Base-by-base conservation (phyloP, 1,140 invertebrate genomes). In the Helicoverpa zea region DNA sequence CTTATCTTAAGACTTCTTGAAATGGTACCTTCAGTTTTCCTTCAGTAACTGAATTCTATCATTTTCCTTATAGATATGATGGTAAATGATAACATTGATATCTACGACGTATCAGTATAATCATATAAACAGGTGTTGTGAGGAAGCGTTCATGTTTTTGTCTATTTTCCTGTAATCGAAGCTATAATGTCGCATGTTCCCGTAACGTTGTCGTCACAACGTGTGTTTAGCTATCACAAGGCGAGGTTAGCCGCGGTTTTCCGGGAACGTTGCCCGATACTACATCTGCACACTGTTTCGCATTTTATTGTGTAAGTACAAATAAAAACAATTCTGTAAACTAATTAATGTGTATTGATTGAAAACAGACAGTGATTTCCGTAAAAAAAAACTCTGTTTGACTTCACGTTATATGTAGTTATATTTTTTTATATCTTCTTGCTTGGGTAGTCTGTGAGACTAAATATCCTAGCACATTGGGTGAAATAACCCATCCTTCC, bases 241-340 rank as follows among this genome's bases (percentile, higher is more conserved):
- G 9, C 82, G 79, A 74, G 56, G 30, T 73, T 43, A 49, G 35
- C 35, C 2, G 35, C 72, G 23, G 54, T 54, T 81, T 85, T 87
- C 84, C 82, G 72, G 86, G 82, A 84, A 85, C 81, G 81, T 58
- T 82, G 76, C 5, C 82, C 80, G 85, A 84, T 83, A 84, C 72
- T 29, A 52, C 68, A 74, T 63, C 79, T 79, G 72, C 64, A 76
- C 58, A 81, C 51, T 77, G 76, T 81, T 79, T 29, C 13, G 23
- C 79, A 75, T 51, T 79, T 73, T 58, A 83, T 74, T 81, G 63
- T n/a, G n/a, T 51, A 74, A 63, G 68, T 43, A 81, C 75, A 78
- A 77, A 81, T 56, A 81, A 81, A 81, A 81, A 78, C 49, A 56
- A 72, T 73, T 70, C 29, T 35, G 35, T 52, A 56, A 54, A 30